Base-by-base conservation (phyloP, 2,113 vertebrate species). In the Stegastes partitus region DNA sequence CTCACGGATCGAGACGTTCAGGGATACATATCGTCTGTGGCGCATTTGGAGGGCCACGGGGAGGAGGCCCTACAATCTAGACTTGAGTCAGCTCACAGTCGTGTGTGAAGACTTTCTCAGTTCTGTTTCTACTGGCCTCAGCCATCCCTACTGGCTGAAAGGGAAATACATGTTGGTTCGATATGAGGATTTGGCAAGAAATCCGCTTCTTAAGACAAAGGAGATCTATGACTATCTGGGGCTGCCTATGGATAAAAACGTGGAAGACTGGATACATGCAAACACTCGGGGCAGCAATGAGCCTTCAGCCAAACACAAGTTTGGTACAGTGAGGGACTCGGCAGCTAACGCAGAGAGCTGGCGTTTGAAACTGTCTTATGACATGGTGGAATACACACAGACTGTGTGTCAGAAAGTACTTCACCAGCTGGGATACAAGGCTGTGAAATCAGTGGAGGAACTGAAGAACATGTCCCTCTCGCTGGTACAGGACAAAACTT, bases 121-220 rank as follows among this genome's bases (percentile, higher is more conserved):
- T 87, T 99, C 98, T 0, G 96, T 98, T 70, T 96, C 96, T 53
- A 99, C 97, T 0, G 98, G 97, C 78, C 95, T 99, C 77, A 95
- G 84, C 84, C 93, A 96, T 79, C 98, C 98, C 0, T 75, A 91
- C 0, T 99, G 98, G 98, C 95, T 99, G 50, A 98, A 97, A 87
- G 97, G 97, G 85, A 97, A 96, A 79, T 99, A 99, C 92, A 99
- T 99, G 97, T 73, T 99, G 87, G 96, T 99, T 84, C 95, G 98
- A 68, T 99, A 99, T 0, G 98, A 99, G 95, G 98, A 99, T 91
- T 92, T 99, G 91, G 97, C 98, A 9, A 89, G 96, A 77, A 97
- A 96, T 81, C 98, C 98, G 19, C 95, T 97, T 82, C 94, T 94
- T 85, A 99, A 99, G 93, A 98, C 97, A 0, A 96, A 95, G 91